These are phyloP conservation scores for Plectrocnemia conspersa DNA, from an alignment of 1,140 invertebrate genomes.

Conservation along the genomic window DNA sequence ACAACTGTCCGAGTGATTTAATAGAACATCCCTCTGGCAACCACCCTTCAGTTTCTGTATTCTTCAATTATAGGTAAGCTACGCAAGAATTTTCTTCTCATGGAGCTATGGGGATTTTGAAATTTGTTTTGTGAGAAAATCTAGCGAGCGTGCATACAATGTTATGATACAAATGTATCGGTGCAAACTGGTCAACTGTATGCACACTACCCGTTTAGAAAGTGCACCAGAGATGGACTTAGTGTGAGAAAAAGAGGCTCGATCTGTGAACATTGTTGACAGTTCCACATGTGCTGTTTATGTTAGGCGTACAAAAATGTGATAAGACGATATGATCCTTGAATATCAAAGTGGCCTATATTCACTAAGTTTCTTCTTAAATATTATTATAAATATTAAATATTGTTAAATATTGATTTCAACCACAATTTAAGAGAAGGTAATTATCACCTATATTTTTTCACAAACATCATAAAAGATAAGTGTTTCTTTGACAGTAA, in stretches of 20 bases:
- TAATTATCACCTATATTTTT: neutral
- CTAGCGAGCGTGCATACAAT: neutral
- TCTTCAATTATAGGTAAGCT: neutral
- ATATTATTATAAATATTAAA: neutral
- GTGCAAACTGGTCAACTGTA: neutral
- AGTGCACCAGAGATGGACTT: constrained; percentile 5
- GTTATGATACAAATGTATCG: neutral
- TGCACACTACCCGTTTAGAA: constrained; percentile 2
- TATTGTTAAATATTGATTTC: neutral
- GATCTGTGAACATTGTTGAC: neutral
- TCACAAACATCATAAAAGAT: neutral
- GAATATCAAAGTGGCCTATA: too few species aligned
- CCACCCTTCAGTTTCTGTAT: neutral
- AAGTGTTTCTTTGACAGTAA: neutral
- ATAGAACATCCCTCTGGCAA: neutral
- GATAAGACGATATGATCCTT: too few species aligned
- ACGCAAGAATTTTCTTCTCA: too few species aligned
- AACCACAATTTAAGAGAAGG: neutral
- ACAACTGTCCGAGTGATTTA: neutral
- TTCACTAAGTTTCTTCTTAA: neutral
- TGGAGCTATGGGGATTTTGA: too few species aligned
- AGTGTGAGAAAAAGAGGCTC: neutral
- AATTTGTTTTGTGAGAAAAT: neutral
- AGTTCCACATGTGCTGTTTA: neutral
- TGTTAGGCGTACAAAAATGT: neutral